Evolutionary conservation across 2,113 vertebrate genomes (phyloP).

Genomic region (Tursiops truncatus): DNA sequence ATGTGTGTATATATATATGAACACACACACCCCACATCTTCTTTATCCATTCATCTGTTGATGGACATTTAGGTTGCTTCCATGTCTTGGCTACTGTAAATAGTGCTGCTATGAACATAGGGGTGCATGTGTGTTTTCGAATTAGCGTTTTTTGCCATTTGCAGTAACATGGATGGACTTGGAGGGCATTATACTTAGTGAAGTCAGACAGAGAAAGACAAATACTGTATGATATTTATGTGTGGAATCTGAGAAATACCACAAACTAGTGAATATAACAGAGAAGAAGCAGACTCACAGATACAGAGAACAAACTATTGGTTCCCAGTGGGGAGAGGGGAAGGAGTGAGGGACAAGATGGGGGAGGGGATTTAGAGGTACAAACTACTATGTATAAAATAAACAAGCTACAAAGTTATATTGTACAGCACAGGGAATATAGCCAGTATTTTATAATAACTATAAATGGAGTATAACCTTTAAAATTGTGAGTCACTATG

Average conservation of each 20-base stretch:
- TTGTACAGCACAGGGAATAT: neutral
- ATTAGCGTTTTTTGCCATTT: neutral
- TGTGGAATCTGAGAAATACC: neutral
- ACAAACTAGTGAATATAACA: neutral
- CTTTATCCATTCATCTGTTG: neutral
- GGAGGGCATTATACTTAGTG: neutral
- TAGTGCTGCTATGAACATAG: rapidly evolving
- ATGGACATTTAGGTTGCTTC: neutral
- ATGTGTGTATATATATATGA: too few species aligned
- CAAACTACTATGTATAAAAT: neutral
- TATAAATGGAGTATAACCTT: neutral
- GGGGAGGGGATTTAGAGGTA: neutral
- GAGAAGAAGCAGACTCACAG: neutral
- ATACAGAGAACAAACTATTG: neutral
- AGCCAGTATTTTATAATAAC: neutral
- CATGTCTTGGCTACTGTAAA: neutral
- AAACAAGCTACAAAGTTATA: neutral
- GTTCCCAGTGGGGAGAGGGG: neutral
- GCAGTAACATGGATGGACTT: neutral
- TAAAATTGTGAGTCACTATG: neutral
- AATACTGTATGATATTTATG: neutral
- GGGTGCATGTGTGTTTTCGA: neutral
- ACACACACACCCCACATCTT: neutral
- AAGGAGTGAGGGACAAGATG: rapidly evolving
- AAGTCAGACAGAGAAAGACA: neutral